Percentiles rank a stretch among this genome's conserved stretches.
Conservation (phyloP, 1,140 invertebrate genomes). For the Cydia pomonella region DNA sequence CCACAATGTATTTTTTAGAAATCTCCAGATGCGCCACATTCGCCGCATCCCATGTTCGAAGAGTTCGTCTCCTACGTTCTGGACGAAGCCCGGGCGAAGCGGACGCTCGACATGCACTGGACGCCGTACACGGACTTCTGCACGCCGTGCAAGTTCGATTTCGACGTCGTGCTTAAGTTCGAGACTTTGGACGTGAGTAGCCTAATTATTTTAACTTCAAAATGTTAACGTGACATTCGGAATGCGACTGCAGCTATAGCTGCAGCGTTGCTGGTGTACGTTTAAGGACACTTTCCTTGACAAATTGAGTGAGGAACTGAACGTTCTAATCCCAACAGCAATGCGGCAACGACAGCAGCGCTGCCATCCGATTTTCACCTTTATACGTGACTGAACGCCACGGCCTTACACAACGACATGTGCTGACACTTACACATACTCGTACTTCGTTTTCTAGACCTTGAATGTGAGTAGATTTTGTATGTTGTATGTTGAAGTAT, state of each 20-base stretch:
- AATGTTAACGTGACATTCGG: too few relatives aligned
- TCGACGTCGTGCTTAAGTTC: conserved; percentile 94
- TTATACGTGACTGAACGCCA: too few relatives aligned
- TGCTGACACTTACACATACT: too few relatives aligned
- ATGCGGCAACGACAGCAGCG: too few relatives aligned
- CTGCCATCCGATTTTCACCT: too few relatives aligned
- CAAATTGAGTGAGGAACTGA: too few relatives aligned
- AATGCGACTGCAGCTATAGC: too few relatives aligned
- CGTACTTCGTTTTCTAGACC: conserved; percentile 85
- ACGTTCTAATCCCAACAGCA: too few relatives aligned
- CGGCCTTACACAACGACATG: too few relatives aligned
- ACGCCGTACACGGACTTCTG: conserved; percentile 92
- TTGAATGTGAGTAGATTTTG: conserved; percentile 78
- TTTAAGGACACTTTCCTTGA: too few relatives aligned
- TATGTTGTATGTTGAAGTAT: not conserved
- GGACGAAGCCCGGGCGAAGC: conserved; percentile 83
- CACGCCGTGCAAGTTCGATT: conserved; percentile 93
- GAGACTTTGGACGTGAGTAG: conserved; percentile 86
- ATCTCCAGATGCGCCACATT: conserved; percentile 41
- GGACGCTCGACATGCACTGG: conserved; percentile 94
- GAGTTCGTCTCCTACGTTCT: conserved; percentile 89
- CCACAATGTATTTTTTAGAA: conserved; percentile 31
- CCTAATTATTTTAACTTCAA: too few relatives aligned
- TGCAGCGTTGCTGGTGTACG: too few relatives aligned
- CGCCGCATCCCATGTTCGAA: conserved; percentile 86